Base-by-base conservation (phyloP, 1,140 invertebrate species). In the Stegodyphus mimosarum region DNA sequence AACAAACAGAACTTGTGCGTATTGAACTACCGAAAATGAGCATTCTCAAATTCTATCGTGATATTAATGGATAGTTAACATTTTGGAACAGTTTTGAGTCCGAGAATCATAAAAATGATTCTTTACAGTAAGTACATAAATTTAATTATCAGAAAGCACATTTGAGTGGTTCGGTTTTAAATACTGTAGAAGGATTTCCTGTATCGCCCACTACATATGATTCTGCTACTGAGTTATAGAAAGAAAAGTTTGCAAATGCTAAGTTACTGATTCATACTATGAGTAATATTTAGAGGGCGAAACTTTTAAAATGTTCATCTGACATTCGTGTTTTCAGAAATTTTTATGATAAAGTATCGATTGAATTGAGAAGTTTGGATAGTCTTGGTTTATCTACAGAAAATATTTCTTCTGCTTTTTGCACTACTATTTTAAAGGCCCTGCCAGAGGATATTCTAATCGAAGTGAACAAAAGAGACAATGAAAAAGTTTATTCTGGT, bases 221-320 rank as follows among this genome's bases (percentile, higher is more conserved):
- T 64, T 77, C 55, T 17, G 74, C 74, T 6, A 77, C 64, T 7
- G 48, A 63, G 13, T 64, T 66, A 63, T 49, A 64, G n/a, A 63
- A 50, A n/a, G n/a, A 77, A 5, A 64, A 53, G 64, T 77, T 77
- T 49, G 74, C 9, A 18, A 49, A 48, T 7, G 3, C n/a, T n/a
- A 53, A 66, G 9, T 48, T 66, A 77, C 6, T 77, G 9, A 66
- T 77, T 77, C 53, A 77, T 50, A 64, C 49, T 73, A 52, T 77
- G 63, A 64, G 48, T 15, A 64, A 51, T n/a, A 64, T 77, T 50
- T 64, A 64, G n/a, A 66, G 64, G 50, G 48, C 63, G 10, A 9
- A 33, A 18, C 53, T 53, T 0, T 64, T 63, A 7, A 64, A 77
- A 49, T 17, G 17, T 64, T 77, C 74, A 15, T 48, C 18, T 4